phyloP scores from a whole-genome alignment of 2,888 invertebrate species.

The Drosophila paracracens region DNA sequence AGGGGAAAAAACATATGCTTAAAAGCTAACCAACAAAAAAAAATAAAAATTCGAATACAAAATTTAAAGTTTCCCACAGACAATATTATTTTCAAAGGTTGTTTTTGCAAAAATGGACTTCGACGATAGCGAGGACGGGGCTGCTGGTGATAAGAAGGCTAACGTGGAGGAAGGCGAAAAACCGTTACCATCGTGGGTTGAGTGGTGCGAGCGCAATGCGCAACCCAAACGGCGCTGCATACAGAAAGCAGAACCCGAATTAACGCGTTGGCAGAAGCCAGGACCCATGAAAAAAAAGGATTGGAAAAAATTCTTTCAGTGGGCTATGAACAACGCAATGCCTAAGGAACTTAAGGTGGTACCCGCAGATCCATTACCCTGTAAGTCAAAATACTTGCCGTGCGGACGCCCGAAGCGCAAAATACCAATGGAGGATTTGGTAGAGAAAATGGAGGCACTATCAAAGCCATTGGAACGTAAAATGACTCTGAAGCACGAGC shows the following conservation, averaged over 20 bases:
- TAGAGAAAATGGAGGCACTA: slow-evolving; percentile 43
- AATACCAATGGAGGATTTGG: slow-evolving; percentile 35
- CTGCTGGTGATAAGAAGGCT: not conserved
- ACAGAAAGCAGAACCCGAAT: not conserved
- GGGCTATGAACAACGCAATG: slow-evolving; percentile 49
- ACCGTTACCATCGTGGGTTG: slow-evolving; percentile 42
- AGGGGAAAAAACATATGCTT: slow-evolving; percentile 27
- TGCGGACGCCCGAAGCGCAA: slow-evolving; percentile 35
- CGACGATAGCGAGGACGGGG: slow-evolving; percentile 8
- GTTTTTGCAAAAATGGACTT: slow-evolving; percentile 22
- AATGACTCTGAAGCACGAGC: slow-evolving; percentile 61
- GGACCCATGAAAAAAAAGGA: slow-evolving; percentile 63
- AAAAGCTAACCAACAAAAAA: not conserved
- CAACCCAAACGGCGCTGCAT: slow-evolving; percentile 29
- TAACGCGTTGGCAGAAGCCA: slow-evolving; percentile 61
- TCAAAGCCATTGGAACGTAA: slow-evolving; percentile 54
- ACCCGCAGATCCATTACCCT: slow-evolving; percentile 30
- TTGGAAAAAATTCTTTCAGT: slow-evolving; percentile 49
- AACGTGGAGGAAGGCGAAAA: slow-evolving; percentile 6
- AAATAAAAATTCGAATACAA: not conserved
- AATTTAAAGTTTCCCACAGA: not conserved
- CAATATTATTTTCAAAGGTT: not conserved
- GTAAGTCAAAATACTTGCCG: slow-evolving; percentile 31
- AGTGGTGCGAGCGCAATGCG: slow-evolving; percentile 55
- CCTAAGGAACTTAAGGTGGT: slow-evolving; percentile 39